These are phyloP conservation scores for Microcebus ravelobensis DNA, from an alignment of 2,113 vertebrate species.

Conservation along the genomic window DNA sequence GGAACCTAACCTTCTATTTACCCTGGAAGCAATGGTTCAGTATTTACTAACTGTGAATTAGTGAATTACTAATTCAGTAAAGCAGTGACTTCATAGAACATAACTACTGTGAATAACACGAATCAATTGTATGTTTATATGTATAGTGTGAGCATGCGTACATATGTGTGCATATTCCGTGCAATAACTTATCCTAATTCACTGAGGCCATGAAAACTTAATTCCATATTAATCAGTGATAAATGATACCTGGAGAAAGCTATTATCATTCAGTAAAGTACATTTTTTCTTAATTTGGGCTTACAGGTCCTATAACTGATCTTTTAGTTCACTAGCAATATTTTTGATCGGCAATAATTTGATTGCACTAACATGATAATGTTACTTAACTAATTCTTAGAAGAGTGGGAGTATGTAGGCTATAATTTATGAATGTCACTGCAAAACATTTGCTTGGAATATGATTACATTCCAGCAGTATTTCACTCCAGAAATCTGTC, in stretches of 20 bases:
- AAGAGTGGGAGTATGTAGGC: neutral
- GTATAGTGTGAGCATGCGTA: rapidly evolving
- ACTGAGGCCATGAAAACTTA: neutral
- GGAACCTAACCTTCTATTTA: neutral
- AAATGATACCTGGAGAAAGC: constrained; percentile 26
- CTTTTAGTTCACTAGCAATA: neutral
- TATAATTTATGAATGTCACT: neutral
- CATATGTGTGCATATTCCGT: neutral
- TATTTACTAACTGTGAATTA: neutral
- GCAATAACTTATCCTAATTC: neutral
- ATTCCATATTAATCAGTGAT: neutral
- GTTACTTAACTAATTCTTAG: neutral
- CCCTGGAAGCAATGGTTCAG: neutral
- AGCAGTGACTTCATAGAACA: neutral
- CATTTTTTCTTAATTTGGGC: constrained; percentile 45
- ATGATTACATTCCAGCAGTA: constrained; percentile 56
- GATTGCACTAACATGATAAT: neutral
- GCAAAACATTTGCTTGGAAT: constrained; percentile 49
- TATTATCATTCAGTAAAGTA: neutral
- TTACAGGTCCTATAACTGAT: neutral
- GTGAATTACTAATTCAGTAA: neutral
- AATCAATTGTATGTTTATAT: neutral
- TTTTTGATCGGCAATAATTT: neutral
- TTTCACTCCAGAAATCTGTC: constrained; percentile 61
- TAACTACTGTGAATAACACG: neutral